Conservation (phyloP, 2,888 invertebrate species). For the Pandemis heparana region DNA sequence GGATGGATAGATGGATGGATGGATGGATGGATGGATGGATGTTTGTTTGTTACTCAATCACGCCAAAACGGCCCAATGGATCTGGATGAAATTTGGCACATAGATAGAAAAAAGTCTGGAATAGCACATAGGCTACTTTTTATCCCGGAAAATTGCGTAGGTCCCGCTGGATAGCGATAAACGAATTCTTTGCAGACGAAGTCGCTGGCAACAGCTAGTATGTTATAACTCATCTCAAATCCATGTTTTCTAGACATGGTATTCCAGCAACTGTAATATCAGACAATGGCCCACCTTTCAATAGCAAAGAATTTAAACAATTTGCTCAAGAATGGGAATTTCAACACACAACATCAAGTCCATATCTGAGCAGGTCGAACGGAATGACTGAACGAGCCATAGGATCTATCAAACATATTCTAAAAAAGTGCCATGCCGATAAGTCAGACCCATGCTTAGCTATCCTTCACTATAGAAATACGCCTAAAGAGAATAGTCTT, state of each 20-base stretch:
- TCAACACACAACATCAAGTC: not conserved
- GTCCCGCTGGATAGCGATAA: too few species aligned
- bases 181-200: too few species aligned
- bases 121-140: too few species aligned
- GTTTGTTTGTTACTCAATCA: too few species aligned
- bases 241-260: constrained; percentile 43
- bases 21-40: too few species aligned
- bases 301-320: not conserved
- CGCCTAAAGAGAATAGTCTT: not conserved
- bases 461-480: not conserved
- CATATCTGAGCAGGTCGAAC: constrained; percentile 14
- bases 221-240: constrained; percentile 37
- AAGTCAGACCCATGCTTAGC: not conserved
- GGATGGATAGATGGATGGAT: too few species aligned
- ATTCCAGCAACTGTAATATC: constrained; percentile 19
- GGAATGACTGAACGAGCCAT: not conserved
- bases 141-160: too few species aligned
- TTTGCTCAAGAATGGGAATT: constrained; percentile 12
- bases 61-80: too few species aligned
- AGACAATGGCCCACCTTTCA: constrained; percentile 1
- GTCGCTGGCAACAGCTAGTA: too few species aligned
- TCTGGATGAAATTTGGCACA: too few species aligned
- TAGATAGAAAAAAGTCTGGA: too few species aligned
- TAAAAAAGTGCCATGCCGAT: not conserved
- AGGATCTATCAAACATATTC: not conserved